A percentile compares a stretch with the other conserved stretches of the same genome.
Conservation (phyloP, 1,140 invertebrate genomes). For the Ooceraea biroi region DNA sequence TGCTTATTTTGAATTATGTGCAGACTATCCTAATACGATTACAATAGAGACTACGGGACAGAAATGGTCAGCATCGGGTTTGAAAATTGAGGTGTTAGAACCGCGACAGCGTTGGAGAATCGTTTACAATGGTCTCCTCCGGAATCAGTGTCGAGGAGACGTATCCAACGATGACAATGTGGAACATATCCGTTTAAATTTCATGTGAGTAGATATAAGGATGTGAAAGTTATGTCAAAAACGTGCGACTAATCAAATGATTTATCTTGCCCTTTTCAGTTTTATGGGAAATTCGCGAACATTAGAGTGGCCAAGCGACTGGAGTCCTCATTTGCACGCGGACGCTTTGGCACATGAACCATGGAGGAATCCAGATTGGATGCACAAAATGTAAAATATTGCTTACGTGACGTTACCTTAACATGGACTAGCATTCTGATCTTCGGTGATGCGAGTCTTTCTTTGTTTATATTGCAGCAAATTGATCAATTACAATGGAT, state of each 20-base stretch:
- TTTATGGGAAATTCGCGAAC: slow-evolving; percentile 87
- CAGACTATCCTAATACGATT: slow-evolving; percentile 84
- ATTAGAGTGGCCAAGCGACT: slow-evolving; percentile 85
- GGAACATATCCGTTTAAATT: slow-evolving; percentile 85
- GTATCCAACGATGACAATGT: slow-evolving; percentile 76
- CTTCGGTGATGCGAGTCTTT: slow-evolving; percentile 4
- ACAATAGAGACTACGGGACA: slow-evolving; percentile 75
- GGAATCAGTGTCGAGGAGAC: slow-evolving; percentile 76
- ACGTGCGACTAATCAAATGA: not conserved
- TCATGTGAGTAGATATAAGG: slow-evolving; percentile 80
- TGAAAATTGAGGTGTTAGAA: slow-evolving; percentile 88
- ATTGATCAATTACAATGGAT: slow-evolving; percentile 77
- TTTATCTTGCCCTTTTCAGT: slow-evolving; percentile 80
- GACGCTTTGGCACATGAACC: slow-evolving; percentile 87
- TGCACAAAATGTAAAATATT: slow-evolving; percentile 77
- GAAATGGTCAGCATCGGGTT: slow-evolving; percentile 86
- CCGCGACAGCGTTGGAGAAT: slow-evolving; percentile 87
- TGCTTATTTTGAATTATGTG: slow-evolving; percentile 33
- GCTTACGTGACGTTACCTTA: slow-evolving; percentile 4
- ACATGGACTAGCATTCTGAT: not conserved
- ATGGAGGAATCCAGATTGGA: slow-evolving; percentile 85
- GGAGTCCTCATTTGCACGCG: slow-evolving; percentile 85
- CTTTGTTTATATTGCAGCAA: slow-evolving; percentile 70
- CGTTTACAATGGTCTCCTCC: slow-evolving; percentile 88
- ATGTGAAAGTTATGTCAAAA: slow-evolving; percentile 1